Evolutionary conservation across 1,140 invertebrate species (phyloP).

Genomic region (Reticulitermes speratus): DNA sequence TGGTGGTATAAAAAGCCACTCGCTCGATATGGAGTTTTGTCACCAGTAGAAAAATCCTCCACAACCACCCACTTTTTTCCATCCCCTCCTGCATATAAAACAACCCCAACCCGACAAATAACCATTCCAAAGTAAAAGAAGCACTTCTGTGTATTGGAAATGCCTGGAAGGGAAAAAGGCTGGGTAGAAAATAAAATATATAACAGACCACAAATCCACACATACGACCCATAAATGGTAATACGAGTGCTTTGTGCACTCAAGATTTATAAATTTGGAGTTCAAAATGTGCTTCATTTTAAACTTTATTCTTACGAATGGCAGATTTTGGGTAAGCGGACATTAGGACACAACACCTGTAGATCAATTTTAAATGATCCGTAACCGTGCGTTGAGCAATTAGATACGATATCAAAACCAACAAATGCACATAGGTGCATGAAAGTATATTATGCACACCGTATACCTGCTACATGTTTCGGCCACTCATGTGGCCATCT

Average conservation of each 20-base stretch:
- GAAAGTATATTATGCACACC: no score
- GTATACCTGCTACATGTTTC: no score
- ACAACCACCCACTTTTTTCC: background rate
- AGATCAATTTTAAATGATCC: no score
- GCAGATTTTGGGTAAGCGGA: no score
- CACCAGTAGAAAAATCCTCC: background rate
- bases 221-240: background rate
- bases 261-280: background rate
- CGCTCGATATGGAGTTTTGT: constrained; percentile 10
- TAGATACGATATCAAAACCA: no score
- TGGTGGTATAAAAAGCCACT: background rate
- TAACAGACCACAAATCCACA: background rate
- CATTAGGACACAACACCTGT: no score
- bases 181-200: background rate
- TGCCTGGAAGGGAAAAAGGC: background rate
- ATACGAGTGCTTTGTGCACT: background rate
- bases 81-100: constrained; percentile 18
- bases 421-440: no score
- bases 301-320: no score
- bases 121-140: constrained; percentile 16
- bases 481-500: no score
- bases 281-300: background rate
- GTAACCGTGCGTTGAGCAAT: no score
- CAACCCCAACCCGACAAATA: constrained; percentile 13
- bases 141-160: constrained; percentile 7